Percentiles rank a stretch among this genome's conserved stretches.
These are phyloP conservation scores for Euphonia xanthogaster DNA, from an alignment of 2,797 vertebrate species.

Conservation along the genomic window DNA sequence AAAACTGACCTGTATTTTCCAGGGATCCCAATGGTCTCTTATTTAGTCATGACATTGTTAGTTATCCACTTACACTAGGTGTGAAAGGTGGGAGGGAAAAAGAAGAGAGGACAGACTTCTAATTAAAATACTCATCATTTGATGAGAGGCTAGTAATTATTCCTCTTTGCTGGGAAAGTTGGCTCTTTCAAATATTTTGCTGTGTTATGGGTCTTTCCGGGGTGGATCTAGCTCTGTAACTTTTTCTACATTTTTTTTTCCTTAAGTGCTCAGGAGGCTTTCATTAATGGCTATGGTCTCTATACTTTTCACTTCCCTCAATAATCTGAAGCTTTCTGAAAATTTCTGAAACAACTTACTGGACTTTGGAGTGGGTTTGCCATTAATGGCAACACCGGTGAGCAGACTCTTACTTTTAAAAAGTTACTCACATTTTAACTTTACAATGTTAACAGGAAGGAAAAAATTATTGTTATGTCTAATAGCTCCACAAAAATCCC, in stretches of 20 bases:
- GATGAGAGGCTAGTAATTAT: background rate
- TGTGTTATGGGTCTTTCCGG: background rate
- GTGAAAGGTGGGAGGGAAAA: background rate
- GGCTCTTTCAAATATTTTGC: background rate
- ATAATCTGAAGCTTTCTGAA: background rate
- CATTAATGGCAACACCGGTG: background rate
- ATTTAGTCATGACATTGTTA: background rate
- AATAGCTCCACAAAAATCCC: constrained; percentile 5
- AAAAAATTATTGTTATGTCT: constrained; percentile 13
- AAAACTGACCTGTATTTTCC: background rate
- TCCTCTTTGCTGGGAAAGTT: background rate
- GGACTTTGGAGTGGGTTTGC: background rate
- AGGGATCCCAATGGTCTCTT: background rate
- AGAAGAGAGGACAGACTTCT: background rate
- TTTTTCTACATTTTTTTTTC: background rate
- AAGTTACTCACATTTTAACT: background rate
- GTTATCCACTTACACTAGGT: background rate
- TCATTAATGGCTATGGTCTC: background rate
- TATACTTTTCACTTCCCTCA: background rate
- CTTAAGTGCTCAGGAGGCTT: background rate
- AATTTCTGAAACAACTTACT: background rate
- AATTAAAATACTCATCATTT: background rate
- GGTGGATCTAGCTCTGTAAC: background rate
- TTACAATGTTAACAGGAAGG: background rate
- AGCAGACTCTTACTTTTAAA: background rate